phyloP scores from a whole-genome alignment of 2,888 invertebrate species.

The Volucella inanis region DNA sequence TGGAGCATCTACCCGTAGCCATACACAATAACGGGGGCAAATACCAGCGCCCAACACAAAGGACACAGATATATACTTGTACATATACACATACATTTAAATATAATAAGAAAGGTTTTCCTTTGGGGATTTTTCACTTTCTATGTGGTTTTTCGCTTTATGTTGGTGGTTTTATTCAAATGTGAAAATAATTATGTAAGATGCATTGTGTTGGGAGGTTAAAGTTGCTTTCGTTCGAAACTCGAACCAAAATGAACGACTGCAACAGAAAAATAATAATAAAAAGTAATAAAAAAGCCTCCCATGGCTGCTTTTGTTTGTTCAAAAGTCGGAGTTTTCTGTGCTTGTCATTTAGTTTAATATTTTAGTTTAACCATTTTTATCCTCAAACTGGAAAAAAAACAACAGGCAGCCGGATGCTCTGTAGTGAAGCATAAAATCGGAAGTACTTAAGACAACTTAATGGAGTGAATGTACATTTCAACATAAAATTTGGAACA shows the following conservation, averaged over 20 bases:
- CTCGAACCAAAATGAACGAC: constrained; percentile 11
- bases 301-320: too few relatives aligned
- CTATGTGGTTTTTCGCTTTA: constrained; percentile 31
- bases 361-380: constrained; percentile 3
- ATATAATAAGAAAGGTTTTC: background rate
- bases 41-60: constrained; percentile 35
- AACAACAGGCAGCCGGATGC: too few relatives aligned
- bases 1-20: constrained; percentile 25
- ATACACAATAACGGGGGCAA: constrained; percentile 10
- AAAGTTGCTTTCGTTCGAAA: constrained; percentile 20
- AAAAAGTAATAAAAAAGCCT: background rate
- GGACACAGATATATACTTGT: background rate
- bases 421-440: too few relatives aligned
- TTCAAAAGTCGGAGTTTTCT: background rate
- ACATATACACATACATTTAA: too few relatives aligned
- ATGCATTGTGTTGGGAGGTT: constrained; percentile 38
- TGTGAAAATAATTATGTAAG: constrained; percentile 55
- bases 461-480: too few relatives aligned
- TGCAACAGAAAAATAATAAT: background rate
- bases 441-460: too few relatives aligned
- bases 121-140: constrained; percentile 32
- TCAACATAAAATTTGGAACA: too few relatives aligned
- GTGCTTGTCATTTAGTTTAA: background rate
- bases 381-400: too few relatives aligned
- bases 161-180: constrained; percentile 41